Evolutionary conservation across 1,140 invertebrate species (phyloP).

Genomic region (Octopus bimaculoides): DNA sequence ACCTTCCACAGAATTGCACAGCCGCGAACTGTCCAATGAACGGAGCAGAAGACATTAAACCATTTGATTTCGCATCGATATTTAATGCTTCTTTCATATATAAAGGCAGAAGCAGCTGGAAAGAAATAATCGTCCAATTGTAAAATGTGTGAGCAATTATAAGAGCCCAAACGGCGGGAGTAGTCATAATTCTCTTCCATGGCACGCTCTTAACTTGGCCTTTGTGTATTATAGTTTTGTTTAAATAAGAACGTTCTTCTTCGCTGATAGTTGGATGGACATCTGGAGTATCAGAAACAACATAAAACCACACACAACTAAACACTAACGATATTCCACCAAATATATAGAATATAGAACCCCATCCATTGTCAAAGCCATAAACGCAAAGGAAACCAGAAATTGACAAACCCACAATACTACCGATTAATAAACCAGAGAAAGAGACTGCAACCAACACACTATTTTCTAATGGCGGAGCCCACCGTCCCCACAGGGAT

Average conservation of each 20-base stretch:
- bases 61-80: constrained; percentile 65
- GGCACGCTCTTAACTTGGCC: constrained; percentile 29
- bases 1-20: constrained; percentile 71
- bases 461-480: background rate
- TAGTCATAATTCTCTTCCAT: constrained; percentile 76
- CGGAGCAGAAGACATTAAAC: constrained; percentile 80
- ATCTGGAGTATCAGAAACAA: background rate
- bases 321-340: constrained; percentile 22
- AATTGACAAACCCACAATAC: constrained; percentile 34
- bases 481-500: background rate
- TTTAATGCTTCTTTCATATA: constrained; percentile 35
- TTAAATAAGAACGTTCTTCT: background rate
- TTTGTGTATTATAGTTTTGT: background rate
- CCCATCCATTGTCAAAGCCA: constrained; percentile 44
- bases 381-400: constrained; percentile 43
- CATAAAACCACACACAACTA: background rate
- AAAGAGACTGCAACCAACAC: background rate
- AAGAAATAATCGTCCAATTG: constrained; percentile 32
- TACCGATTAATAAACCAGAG: constrained; percentile 27
- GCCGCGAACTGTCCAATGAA: constrained; percentile 80
- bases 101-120: constrained; percentile 23
- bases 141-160: constrained; percentile 21
- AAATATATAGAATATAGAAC: constrained; percentile 45
- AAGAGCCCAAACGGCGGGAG: constrained; percentile 75
- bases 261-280: background rate